Conservation (phyloP, 2,113 vertebrate species). For the Siniperca knerii region DNA sequence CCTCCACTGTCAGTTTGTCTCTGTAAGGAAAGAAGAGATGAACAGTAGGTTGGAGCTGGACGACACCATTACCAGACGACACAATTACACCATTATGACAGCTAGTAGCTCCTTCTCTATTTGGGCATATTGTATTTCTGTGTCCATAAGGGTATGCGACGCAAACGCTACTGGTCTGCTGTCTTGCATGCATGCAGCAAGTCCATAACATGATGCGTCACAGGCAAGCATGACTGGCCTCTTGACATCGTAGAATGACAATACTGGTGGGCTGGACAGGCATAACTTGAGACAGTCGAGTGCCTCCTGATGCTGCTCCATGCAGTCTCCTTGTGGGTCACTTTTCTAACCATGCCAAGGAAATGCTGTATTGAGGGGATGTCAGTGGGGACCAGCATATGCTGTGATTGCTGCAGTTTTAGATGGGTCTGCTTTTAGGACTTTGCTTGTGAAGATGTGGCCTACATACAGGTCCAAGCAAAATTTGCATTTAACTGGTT, state of each 20-base stretch:
- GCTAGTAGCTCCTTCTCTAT: neutral
- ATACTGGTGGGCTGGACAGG: neutral
- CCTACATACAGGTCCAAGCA: no score
- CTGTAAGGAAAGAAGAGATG: no score
- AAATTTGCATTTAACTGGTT: neutral
- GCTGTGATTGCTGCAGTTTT: no score
- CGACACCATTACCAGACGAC: no score
- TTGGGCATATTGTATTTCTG: neutral
- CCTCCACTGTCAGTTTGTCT: no score
- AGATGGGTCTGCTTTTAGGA: no score
- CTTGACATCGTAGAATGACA: neutral
- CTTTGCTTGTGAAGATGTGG: no score
- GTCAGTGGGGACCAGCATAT: neutral
- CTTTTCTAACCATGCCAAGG: conserved; percentile 23
- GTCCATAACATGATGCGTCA: conserved; percentile 9
- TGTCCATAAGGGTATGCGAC: no score
- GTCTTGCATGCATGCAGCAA: neutral
- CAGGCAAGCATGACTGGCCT: neutral
- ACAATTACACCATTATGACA: no score
- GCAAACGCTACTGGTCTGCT: no score
- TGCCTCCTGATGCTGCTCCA: conserved; percentile 21
- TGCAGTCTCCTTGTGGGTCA: neutral
- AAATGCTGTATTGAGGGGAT: neutral
- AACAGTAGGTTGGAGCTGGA: no score
- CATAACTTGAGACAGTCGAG: neutral